A percentile compares a stretch with the other conserved stretches of the same genome.
phyloP scores from a whole-genome alignment of 2,113 vertebrate genomes.

The Cyanoramphus novaezelandiae region DNA sequence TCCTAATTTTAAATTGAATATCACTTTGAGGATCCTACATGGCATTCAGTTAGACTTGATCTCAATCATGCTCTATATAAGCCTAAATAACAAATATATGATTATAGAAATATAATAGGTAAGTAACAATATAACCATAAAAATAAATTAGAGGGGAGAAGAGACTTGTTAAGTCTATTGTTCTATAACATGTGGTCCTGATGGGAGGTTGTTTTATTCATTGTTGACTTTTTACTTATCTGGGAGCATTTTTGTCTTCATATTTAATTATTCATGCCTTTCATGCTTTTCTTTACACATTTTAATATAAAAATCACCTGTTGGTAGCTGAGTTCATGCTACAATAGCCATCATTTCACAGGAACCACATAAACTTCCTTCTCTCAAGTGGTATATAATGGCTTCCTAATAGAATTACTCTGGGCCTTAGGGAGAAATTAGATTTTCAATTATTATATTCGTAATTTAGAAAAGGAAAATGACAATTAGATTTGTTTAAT shows the following conservation, averaged over 20 bases:
- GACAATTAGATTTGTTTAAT: constrained; percentile 8
- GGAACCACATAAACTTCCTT: not conserved
- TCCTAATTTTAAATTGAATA: not conserved
- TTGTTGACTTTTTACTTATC: not conserved
- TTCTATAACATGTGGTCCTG: not conserved
- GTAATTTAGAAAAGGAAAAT: constrained; percentile 32
- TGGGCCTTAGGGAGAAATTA: not conserved
- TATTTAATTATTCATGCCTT: not conserved
- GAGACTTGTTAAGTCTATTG: not conserved
- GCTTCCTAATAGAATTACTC: constrained; percentile 2
- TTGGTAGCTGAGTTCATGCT: not conserved
- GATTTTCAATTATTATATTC: not conserved
- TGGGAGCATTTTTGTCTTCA: not conserved
- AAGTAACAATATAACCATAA: not conserved
- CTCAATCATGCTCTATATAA: not conserved
- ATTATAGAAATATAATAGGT: not conserved
- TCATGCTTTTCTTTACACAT: not conserved
- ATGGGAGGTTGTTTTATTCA: not conserved
- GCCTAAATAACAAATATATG: not conserved
- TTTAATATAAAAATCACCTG: not conserved
- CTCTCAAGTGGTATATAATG: not conserved
- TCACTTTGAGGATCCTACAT: not conserved
- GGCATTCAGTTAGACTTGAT: not conserved
- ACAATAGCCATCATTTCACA: not conserved
- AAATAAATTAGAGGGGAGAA: not conserved